Conservation (phyloP, 2,888 invertebrate genomes). For the Dyspetes luteomarginatus region DNA sequence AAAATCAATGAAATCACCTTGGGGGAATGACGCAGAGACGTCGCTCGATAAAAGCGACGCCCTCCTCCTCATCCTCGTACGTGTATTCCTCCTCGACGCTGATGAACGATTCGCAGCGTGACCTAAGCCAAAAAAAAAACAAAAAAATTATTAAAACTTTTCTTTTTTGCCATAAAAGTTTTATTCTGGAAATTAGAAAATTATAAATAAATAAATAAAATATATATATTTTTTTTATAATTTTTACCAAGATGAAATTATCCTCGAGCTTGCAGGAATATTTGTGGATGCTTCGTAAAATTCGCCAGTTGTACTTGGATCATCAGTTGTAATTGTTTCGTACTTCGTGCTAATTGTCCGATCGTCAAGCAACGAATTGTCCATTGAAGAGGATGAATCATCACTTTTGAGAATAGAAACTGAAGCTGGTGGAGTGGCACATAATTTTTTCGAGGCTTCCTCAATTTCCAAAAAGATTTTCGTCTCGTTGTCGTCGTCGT, state of each 20-base stretch:
- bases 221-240: slow-evolving; percentile 6
- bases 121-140: slow-evolving; percentile 39
- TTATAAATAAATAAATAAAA: too few relatives aligned
- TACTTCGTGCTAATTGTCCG: slow-evolving; percentile 19
- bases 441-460: slow-evolving; percentile 49
- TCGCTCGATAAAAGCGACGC: slow-evolving; percentile 89
- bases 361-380: slow-evolving; percentile 8
- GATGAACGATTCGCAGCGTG: slow-evolving; percentile 82
- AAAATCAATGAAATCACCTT: slow-evolving; percentile 83
- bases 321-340: slow-evolving; percentile 37
- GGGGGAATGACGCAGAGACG: slow-evolving; percentile 85
- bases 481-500: slow-evolving; percentile 45
- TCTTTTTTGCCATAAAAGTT: neutral
- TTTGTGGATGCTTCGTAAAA: slow-evolving; percentile 17
- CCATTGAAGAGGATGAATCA: slow-evolving; percentile 31
- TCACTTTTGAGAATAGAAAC: slow-evolving; percentile 50
- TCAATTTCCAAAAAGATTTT: slow-evolving; percentile 60
- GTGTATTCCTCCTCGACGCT: slow-evolving; percentile 90
- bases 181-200: neutral
- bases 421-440: slow-evolving; percentile 63
- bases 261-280: neutral
- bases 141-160: slow-evolving; percentile 9
- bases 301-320: slow-evolving; percentile 16
- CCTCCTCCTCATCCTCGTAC: slow-evolving; percentile 89
- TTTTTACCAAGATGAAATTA: slow-evolving; percentile 33